Conservation (phyloP, 2,113 vertebrate genomes). For the Taxidea taxus region DNA sequence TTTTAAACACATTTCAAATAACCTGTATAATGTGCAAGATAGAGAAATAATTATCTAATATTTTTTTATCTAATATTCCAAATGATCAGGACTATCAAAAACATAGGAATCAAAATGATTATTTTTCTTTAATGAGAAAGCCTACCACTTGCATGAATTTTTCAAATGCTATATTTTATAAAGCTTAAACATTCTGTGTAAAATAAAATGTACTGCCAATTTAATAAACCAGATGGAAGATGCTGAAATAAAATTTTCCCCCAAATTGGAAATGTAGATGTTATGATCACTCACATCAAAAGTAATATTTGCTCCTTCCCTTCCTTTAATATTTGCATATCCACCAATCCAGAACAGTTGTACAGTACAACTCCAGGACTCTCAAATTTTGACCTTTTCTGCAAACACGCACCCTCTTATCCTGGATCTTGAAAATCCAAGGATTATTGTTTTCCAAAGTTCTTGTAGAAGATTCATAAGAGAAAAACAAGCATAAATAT, state of each 20-base stretch:
- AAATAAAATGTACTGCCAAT: slow-evolving; percentile 38
- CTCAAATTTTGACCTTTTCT: slow-evolving; percentile 56
- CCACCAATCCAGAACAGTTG: slow-evolving; percentile 73
- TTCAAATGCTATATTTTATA: slow-evolving; percentile 43
- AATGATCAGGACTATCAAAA: slow-evolving; percentile 17
- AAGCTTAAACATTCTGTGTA: slow-evolving; percentile 1
- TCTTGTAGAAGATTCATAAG: slow-evolving; percentile 14
- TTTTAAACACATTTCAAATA: slow-evolving; percentile 27
- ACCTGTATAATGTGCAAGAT: background rate
- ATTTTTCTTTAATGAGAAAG: slow-evolving; percentile 52
- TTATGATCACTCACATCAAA: slow-evolving; percentile 45
- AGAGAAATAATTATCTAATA: slow-evolving; percentile 40
- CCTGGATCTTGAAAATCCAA: slow-evolving; percentile 51
- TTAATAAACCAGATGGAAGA: slow-evolving; percentile 43
- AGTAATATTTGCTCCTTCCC: slow-evolving; percentile 42
- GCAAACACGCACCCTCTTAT: slow-evolving; percentile 40
- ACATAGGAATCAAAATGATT: slow-evolving; percentile 40
- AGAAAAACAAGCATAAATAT: slow-evolving; percentile 52
- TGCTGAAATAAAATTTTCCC: slow-evolving; percentile 9
- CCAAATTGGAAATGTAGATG: slow-evolving; percentile 10
- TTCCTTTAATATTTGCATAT: slow-evolving; percentile 64
- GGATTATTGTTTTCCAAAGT: slow-evolving; percentile 33
- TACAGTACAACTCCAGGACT: slow-evolving; percentile 8
- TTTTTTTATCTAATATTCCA: slow-evolving; percentile 15
- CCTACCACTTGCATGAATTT: slow-evolving; percentile 33